These are phyloP conservation scores for Varroa destructor DNA, from an alignment of 1,140 invertebrate genomes.

Conservation along the genomic window DNA sequence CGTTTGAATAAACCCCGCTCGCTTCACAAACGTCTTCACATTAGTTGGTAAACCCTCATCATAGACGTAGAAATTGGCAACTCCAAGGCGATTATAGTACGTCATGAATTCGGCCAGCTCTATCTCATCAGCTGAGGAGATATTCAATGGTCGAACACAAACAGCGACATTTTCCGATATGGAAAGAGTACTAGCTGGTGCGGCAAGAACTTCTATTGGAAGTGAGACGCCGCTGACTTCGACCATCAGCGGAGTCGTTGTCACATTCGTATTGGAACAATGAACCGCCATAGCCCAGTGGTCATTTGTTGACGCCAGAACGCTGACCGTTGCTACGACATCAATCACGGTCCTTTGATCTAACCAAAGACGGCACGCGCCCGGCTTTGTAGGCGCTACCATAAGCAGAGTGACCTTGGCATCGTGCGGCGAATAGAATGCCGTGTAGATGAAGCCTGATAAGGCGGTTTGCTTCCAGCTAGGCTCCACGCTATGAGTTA, in stretches of 20 bases:
- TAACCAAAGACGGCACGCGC: slow-evolving; percentile 3
- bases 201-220: neutral
- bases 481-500: slow-evolving; percentile 6
- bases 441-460: neutral
- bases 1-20: slow-evolving; percentile 7
- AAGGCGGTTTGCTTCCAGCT: slow-evolving; percentile 2
- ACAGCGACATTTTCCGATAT: neutral
- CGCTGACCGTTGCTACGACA: neutral
- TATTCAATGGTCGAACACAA: slow-evolving; percentile 1
- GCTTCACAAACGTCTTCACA: slow-evolving; percentile 11
- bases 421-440: neutral
- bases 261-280: neutral
- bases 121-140: neutral
- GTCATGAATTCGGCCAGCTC: slow-evolving; percentile 7
- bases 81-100: neutral
- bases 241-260: neutral
- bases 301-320: neutral
- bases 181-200: neutral
- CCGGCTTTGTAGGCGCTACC: neutral
- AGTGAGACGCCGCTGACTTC: neutral
- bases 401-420: neutral
- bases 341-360: neutral
- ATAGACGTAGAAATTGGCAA: slow-evolving; percentile 7
- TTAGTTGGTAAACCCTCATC: neutral
- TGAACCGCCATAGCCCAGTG: neutral